A percentile compares a stretch with the other conserved stretches of the same genome.
phyloP scores from a whole-genome alignment of 2,113 vertebrate species.

The Petrocephalus microphthalmus region DNA sequence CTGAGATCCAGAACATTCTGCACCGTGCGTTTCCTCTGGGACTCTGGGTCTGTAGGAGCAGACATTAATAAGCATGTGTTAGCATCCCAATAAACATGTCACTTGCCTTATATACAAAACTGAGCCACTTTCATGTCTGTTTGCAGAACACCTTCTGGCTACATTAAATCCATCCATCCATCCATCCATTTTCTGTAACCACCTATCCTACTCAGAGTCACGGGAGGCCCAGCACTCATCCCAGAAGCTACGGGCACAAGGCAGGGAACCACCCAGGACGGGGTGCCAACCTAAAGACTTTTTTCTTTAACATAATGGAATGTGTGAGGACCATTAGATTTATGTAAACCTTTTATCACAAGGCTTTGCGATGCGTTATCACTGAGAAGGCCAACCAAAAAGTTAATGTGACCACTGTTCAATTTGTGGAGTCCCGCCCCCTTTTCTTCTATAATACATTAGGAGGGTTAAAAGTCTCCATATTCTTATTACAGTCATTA shows the following conservation, averaged over 20 bases:
- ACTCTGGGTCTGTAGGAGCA: constrained; percentile 74
- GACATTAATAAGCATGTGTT: not conserved
- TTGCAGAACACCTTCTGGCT: not conserved
- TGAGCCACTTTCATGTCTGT: not conserved
- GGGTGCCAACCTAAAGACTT: too few species aligned
- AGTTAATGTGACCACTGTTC: not conserved
- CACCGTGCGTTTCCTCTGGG: constrained; percentile 90
- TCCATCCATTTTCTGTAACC: too few species aligned
- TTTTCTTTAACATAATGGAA: not conserved
- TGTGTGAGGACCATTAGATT: not conserved
- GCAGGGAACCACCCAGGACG: too few species aligned
- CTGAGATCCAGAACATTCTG: constrained; percentile 94
- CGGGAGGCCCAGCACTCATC: too few species aligned
- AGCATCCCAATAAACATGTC: not conserved
- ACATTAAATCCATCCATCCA: not conserved
- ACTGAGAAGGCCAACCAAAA: constrained; percentile 14
- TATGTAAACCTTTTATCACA: not conserved
- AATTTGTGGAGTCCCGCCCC: not conserved
- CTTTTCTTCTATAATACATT: constrained; percentile 2
- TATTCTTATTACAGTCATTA: constrained; percentile 25
- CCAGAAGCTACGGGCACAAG: too few species aligned
- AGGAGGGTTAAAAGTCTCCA: not conserved
- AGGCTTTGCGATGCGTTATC: constrained; percentile 29
- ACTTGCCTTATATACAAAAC: not conserved
- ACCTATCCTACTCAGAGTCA: too few species aligned